Conservation (phyloP, 1,140 invertebrate species). For the Cephus cinctus region DNA sequence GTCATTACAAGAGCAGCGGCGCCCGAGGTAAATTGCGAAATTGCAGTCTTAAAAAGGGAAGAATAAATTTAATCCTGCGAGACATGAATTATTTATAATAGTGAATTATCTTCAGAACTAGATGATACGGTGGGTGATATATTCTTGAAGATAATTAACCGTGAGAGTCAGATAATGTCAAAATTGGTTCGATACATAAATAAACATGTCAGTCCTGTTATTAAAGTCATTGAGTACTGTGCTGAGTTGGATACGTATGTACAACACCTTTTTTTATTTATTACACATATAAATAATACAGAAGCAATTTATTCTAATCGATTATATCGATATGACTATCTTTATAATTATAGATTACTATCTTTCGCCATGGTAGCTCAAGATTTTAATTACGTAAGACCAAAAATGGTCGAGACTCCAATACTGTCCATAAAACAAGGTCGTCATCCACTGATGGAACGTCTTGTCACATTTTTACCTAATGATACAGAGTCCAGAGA, state of each 20-base stretch:
- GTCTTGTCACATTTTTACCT: slow-evolving; percentile 68
- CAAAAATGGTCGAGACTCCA: slow-evolving; percentile 61
- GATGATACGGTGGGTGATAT: slow-evolving; percentile 75
- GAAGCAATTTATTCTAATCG: background rate
- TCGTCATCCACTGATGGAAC: slow-evolving; percentile 77
- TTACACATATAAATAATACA: background rate
- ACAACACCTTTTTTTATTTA: background rate
- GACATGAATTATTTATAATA: slow-evolving; percentile 10
- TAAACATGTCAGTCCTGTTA: slow-evolving; percentile 61
- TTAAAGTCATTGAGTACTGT: slow-evolving; percentile 63
- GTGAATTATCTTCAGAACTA: slow-evolving; percentile 60
- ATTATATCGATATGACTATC: slow-evolving; percentile 3
- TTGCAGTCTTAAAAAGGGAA: slow-evolving; percentile 12
- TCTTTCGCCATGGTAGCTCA: slow-evolving; percentile 69
- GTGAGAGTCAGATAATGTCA: slow-evolving; percentile 74
- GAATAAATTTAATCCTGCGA: background rate
- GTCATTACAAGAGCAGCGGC: slow-evolving; percentile 74
- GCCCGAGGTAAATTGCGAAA: slow-evolving; percentile 64
- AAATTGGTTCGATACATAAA: slow-evolving; percentile 65
- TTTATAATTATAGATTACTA: slow-evolving; percentile 63
- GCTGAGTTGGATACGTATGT: slow-evolving; percentile 75
- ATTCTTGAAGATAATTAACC: slow-evolving; percentile 71
- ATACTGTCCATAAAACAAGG: slow-evolving; percentile 71
- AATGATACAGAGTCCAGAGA: slow-evolving; percentile 68
- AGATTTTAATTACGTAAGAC: slow-evolving; percentile 71